Evolutionary conservation across 53 echinoderm and acorn worm genomes (phyloP), one percentile per base, ranked within the genome.

Genomic region (Pentamera pediparva): DNA sequence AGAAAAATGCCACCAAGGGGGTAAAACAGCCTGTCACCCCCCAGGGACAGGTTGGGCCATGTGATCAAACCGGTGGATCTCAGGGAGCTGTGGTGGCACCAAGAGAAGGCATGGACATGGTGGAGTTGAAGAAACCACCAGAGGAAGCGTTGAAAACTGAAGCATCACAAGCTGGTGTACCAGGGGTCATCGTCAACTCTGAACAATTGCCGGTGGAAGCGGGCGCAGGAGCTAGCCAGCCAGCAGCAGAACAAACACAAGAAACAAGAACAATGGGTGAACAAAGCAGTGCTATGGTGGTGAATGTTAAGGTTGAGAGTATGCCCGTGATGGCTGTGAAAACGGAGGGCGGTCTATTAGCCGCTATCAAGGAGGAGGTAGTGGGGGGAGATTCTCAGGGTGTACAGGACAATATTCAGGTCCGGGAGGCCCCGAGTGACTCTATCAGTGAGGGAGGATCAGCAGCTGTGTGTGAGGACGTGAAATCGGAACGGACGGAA

Each of bases 291-390:
- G n/a, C n/a, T n/a, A n/a, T n/a, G n/a, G n/a, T n/a, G n/a, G n/a
- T n/a, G n/a, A n/a, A n/a, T n/a, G n/a, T n/a, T n/a, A n/a, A n/a
- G n/a, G n/a, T n/a, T n/a, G n/a, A n/a, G n/a, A n/a, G n/a, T n/a
- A n/a, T n/a, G n/a, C n/a, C n/a, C n/a, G n/a, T n/a, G n/a, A n/a
- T n/a, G n/a, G n/a, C n/a, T n/a, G n/a, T n/a, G n/a, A n/a, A n/a
- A n/a, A n/a, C n/a, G n/a, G n/a, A n/a, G n/a, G n/a, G n/a, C n/a
- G n/a, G n/a, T n/a, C n/a, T n/a, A n/a, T n/a, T n/a, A n/a, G n/a
- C n/a, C n/a, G n/a, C n/a, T 26, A 60, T 60, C 56, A 56, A 69
- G 20, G 70, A 80, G 5, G 80, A 80, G 22, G 13, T 80, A n/a
- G 73, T 70, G 19, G 80, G 59, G 17, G 76, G 65, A 2, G 36